A percentile compares a stretch with the other conserved stretches of the same genome.
Conservation (phyloP, 2,888 invertebrate genomes). For the Dermolepida albohirtum region DNA sequence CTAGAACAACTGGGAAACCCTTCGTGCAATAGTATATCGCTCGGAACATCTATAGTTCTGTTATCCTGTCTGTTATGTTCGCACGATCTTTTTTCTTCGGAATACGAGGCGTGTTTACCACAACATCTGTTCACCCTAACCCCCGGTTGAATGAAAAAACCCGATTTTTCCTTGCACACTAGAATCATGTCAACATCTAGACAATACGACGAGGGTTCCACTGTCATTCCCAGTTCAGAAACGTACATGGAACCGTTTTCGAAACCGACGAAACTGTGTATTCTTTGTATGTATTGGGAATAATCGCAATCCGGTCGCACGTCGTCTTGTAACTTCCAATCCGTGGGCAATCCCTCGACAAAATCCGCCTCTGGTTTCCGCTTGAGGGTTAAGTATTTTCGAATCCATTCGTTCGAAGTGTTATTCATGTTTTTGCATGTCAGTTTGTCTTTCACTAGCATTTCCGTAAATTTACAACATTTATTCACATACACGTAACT, state of each 20-base stretch:
- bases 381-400: slow-evolving; percentile 37
- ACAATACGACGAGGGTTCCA: slow-evolving; percentile 75
- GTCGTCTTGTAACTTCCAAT: slow-evolving; percentile 64
- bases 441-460: slow-evolving; percentile 32
- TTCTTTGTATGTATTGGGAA: slow-evolving; percentile 53
- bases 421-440: slow-evolving; percentile 17
- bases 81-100: slow-evolving; percentile 69
- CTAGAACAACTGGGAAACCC: slow-evolving; percentile 62
- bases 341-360: slow-evolving; percentile 61
- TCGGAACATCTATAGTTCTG: slow-evolving; percentile 56
- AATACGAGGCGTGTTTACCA: slow-evolving; percentile 73
- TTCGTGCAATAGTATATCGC: slow-evolving; percentile 54
- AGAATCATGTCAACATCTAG: slow-evolving; percentile 75
- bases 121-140: slow-evolving; percentile 76
- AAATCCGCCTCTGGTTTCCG: slow-evolving; percentile 8
- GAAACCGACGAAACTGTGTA: slow-evolving; percentile 64
- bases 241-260: slow-evolving; percentile 75
- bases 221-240: slow-evolving; percentile 64
- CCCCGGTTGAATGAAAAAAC: slow-evolving; percentile 53
- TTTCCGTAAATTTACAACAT: slow-evolving; percentile 40
- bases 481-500: slow-evolving; percentile 40
- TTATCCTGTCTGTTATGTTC: slow-evolving; percentile 57
- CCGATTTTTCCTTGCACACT: slow-evolving; percentile 68
- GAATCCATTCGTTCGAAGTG: slow-evolving; percentile 38
- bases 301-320: slow-evolving; percentile 61